Evolutionary conservation across 2,797 vertebrate genomes (phyloP), one percentile per base, ranked within the genome.

Genomic region (Neosilurus mollespiculum): DNA sequence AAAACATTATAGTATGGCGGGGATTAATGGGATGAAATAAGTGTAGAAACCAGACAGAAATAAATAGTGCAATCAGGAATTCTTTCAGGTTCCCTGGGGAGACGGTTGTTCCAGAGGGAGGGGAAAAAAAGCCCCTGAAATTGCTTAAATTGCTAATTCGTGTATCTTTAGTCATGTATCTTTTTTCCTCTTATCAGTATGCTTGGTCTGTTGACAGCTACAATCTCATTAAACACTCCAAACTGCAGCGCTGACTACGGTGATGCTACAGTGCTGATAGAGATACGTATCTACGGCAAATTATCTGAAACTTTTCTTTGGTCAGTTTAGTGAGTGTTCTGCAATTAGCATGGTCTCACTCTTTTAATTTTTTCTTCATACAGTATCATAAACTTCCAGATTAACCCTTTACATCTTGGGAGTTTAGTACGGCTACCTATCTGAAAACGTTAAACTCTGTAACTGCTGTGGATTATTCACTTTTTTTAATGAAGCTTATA

Each of bases 1-100:
- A 75, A n/a, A 61, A n/a, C 56, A 43, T 61, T 18, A 77, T 43
- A 61, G 89, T 85, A 90, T 49, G 86, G 87, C 86, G 88, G 87
- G 89, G 90, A 92, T 93, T 93, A 93, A 89, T 80, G 4, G 85
- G 86, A 91, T 91, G 83, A 90, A 90, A 89, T 84, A 78, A 78
- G 88, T 84, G 83, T 84, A 87, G 86, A 90, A 91, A 91, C 90
- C 87, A 87, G 89, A 90, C 87, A 88, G 86, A 86, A 88, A 91
- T 91, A 89, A 93, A 92, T 92, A 90, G 88, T 76, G 81, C 83
- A 86, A 88, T 91, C 86, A 89, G 82, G 87, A 91, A 91, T 88
- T 84, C 78, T 88, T 89, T 89, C 49, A 83, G 72, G 78, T 85
- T 88, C 85, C 88, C 77, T 75, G 82, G 56, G 83, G 85, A 20